Evolutionary conservation across 2,888 invertebrate genomes (phyloP), one percentile per base, ranked within the genome.

Genomic region (Microctonus aethiopoides): DNA sequence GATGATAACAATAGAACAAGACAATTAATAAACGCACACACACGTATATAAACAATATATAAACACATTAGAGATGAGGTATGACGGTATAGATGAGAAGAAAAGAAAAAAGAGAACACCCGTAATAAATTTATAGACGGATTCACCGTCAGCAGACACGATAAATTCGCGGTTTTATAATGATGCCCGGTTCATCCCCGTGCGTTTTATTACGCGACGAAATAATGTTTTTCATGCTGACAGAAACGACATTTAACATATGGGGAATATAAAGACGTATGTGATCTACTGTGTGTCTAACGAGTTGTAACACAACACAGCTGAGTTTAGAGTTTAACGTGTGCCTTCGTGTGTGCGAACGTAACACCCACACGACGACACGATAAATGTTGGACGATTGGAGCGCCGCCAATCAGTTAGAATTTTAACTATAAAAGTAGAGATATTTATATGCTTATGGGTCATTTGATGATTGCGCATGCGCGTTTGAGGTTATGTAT

Each of bases 151-250:
- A 63, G 34, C 63, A 63, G 34, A 34, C 63, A 34, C 32, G 11
- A 34, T 36, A 7, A 7, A 52, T 13, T 36, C 54, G 32, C 34
- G 60, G 60, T 60, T 26, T 57, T 20, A 51, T 52, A 29, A 65
- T 26, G 29, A n/a, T 39, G 32, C 52, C 60, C 64, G 59, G 26
- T 39, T 29, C 26, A 41, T 54, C 22, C 60, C 57, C 51, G 22
- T 36, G 22, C 13, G 59, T 51, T 69, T 54, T 65, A 41, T 26
- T 65, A 16, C 65, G 29, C 61, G 39, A 52, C 60, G 39, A 20
- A 39, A 26, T 52, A 39, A 60, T 39, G n/a, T n/a, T n/a, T 52
- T 34, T 65, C 70, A 70, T 70, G 52, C 65, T 70, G 61, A 22
- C 39, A 39, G 16, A 61, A 70, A 63, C 39, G 20, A 36, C 54